phyloP scores from a whole-genome alignment of 1,140 invertebrate species.

The Sesamia nonagrioides region DNA sequence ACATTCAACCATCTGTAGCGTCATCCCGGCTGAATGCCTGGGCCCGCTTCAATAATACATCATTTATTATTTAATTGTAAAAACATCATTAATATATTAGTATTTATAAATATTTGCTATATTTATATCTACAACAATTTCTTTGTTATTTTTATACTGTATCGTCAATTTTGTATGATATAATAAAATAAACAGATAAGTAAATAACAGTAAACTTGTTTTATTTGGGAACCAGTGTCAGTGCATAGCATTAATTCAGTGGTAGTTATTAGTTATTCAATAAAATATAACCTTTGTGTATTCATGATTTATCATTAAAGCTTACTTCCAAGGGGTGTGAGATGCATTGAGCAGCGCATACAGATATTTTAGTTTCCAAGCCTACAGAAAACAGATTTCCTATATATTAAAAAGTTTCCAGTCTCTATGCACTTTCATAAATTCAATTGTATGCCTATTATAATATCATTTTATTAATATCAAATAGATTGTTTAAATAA shows the following conservation, averaged over 20 bases:
- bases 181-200: neutral
- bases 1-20: neutral
- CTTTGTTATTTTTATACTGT: slow-evolving; percentile 43
- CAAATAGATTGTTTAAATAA: too few relatives aligned
- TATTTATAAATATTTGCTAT: slow-evolving; percentile 6
- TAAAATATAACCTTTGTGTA: too few relatives aligned
- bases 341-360: too few relatives aligned
- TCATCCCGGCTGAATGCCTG: slow-evolving; percentile 22
- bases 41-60: slow-evolving; percentile 1
- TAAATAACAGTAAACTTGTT: slow-evolving; percentile 20
- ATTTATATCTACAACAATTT: neutral
- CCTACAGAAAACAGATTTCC: too few relatives aligned
- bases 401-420: neutral
- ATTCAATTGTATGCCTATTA: neutral
- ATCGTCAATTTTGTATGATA: slow-evolving; percentile 33
- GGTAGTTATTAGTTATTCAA: too few relatives aligned
- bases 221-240: neutral
- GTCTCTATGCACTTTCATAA: neutral
- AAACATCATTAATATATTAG: neutral
- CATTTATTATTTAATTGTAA: neutral
- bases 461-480: too few relatives aligned
- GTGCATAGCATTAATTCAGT: too few relatives aligned
- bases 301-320: too few relatives aligned
- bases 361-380: neutral
- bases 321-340: too few relatives aligned